These are phyloP conservation scores for Chrysodeixis includens DNA, from an alignment of 2,888 invertebrate genomes.

Conservation along the genomic window DNA sequence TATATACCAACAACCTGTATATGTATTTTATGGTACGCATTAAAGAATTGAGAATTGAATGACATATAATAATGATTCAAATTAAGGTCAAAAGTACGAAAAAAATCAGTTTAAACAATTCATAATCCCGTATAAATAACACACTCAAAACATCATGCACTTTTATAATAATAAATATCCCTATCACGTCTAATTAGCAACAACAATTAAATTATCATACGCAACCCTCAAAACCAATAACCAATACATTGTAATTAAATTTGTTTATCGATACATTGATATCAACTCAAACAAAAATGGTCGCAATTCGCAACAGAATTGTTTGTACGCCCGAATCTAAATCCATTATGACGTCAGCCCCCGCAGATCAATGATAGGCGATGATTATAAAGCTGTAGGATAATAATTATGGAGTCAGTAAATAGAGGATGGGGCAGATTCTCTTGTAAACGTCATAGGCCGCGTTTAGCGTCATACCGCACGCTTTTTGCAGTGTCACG, in stretches of 20 bases:
- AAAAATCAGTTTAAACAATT: too few species aligned
- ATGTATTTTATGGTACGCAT: too few species aligned
- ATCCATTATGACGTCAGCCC: neutral
- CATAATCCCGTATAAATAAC: too few species aligned
- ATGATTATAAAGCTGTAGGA: constrained; percentile 48
- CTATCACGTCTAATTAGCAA: neutral
- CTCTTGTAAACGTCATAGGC: too few species aligned
- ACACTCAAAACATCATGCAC: too few species aligned
- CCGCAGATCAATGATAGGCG: constrained; percentile 34
- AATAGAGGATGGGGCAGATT: constrained; percentile 50
- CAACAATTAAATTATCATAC: neutral
- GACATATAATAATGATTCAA: too few species aligned
- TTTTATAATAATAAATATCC: too few species aligned
- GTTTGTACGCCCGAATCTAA: neutral
- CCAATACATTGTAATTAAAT: neutral
- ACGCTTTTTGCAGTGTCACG: too few species aligned
- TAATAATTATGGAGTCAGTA: constrained; percentile 63
- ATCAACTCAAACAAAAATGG: neutral
- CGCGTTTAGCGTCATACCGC: too few species aligned
- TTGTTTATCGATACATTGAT: neutral
- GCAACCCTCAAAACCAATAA: neutral
- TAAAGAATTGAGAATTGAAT: too few species aligned
- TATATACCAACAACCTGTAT: too few species aligned
- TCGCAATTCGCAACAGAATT: neutral
- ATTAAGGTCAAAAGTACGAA: too few species aligned